Conservation (phyloP, 2,888 invertebrate genomes). For the Volucella inanis region DNA sequence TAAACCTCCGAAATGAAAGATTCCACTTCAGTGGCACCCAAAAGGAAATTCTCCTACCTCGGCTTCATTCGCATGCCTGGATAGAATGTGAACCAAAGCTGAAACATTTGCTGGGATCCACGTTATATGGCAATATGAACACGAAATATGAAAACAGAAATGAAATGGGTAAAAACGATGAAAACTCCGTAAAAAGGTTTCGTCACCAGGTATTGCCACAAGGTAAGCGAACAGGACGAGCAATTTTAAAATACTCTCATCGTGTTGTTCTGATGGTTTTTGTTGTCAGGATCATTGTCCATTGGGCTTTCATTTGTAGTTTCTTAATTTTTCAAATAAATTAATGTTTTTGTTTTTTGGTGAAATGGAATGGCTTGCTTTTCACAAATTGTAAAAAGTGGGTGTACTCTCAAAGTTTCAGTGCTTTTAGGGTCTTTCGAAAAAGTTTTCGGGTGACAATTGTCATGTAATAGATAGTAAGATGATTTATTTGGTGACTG, state of each 20-base stretch:
- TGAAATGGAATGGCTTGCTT: not conserved
- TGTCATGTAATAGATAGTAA: too few species aligned
- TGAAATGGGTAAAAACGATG: conserved; percentile 38
- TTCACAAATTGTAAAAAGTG: not conserved
- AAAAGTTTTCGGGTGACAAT: too few species aligned
- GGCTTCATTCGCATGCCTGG: conserved; percentile 4
- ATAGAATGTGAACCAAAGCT: conserved; percentile 30
- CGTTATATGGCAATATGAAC: not conserved
- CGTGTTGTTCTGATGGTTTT: not conserved
- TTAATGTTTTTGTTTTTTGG: conserved; percentile 23
- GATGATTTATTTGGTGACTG: too few species aligned
- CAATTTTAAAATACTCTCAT: conserved; percentile 53
- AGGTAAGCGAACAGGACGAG: conserved; percentile 14
- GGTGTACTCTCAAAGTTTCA: too few species aligned
- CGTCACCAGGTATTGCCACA: conserved; percentile 21
- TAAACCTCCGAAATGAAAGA: conserved; percentile 38
- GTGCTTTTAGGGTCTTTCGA: too few species aligned
- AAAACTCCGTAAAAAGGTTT: conserved; percentile 32
- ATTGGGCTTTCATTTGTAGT: not conserved
- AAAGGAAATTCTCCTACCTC: not conserved
- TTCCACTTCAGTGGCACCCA: conserved; percentile 27
- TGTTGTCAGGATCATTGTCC: conserved; percentile 3
- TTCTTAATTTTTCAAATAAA: conserved; percentile 41
- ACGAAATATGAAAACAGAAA: conserved; percentile 9
- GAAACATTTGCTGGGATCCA: conserved; percentile 4